Evolutionary conservation across 2,888 invertebrate species (phyloP), one percentile per base, ranked within the genome.

Genomic region (Pachliopta kotzebuea): DNA sequence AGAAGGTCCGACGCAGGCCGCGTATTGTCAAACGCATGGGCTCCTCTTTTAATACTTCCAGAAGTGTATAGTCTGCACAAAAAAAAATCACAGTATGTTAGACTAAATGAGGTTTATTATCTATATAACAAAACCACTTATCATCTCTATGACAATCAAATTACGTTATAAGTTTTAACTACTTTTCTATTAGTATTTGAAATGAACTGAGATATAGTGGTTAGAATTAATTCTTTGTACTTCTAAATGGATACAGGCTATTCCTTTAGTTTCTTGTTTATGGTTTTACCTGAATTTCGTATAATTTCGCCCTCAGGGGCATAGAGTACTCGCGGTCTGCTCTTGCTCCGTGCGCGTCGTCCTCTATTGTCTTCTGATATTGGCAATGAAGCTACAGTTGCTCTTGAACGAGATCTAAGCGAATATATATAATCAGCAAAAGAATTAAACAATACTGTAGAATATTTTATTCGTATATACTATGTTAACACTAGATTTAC

Each of bases 41-140:
- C 79, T 97, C 97, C 78, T 97, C 97, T 80, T 97, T 96, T 74
- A 97, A 88, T 17, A 96, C 96, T 86, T 97, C 97, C 74, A 97
- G 89, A 71, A 96, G 93, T 56, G 96, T 96, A 83, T 97, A 97
- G 85, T 96, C 96, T 95, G 84, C n/a, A 76, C 70, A 63, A 62
- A 64, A 58, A 66, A 6, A 58, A 37, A 11, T 37, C 11, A 14
- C 14, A 11, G 14, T 37, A 11, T 37, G 3, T 14, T 2, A 14
- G 37, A 1, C 11, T 14, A 37, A 37, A 37, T 4, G 37, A 37
- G 14, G 3, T 37, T 37, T 14, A 14, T 37, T 26, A 26, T 26
- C 26, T 26, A 26, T 6, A 26, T 26, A 26, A 26, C 26, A 26
- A 26, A 26, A 3, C 6, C 26, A 4, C 26, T 26, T 26, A 4